A percentile compares a stretch with the other conserved stretches of the same genome.
phyloP scores from a whole-genome alignment of 2,797 vertebrate species.

The Steatocranus sp. region DNA sequence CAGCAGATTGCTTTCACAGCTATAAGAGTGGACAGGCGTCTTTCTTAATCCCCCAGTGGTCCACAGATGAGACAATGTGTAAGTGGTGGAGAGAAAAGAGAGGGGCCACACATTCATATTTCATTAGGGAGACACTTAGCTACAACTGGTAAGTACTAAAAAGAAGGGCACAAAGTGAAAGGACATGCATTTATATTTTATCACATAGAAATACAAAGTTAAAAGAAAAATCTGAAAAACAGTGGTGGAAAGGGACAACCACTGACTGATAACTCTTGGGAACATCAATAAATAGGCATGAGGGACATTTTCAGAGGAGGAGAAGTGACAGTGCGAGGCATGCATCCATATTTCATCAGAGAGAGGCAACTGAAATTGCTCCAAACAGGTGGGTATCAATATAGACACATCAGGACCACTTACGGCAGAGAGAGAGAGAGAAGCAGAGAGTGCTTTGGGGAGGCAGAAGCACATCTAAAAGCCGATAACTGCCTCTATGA shows the following conservation, averaged over 20 bases:
- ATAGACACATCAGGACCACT: constrained; percentile 49
- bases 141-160: constrained; percentile 44
- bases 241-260: constrained; percentile 7
- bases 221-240: constrained; percentile 43
- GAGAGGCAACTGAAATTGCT: constrained; percentile 33
- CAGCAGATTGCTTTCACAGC: constrained; percentile 22
- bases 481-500: constrained; percentile 62
- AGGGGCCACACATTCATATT: constrained; percentile 55
- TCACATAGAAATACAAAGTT: constrained; percentile 25
- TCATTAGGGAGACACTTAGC: constrained; percentile 41
- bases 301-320: constrained; percentile 48
- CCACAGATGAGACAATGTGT: background rate
- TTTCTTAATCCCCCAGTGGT: constrained; percentile 36
- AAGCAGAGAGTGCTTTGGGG: constrained; percentile 2
- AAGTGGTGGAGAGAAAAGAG: constrained; percentile 13
- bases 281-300: constrained; percentile 50
- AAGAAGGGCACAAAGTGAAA: constrained; percentile 23
- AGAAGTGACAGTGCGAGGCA: constrained; percentile 2
- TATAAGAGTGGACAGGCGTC: constrained; percentile 13
- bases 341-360: constrained; percentile 60
- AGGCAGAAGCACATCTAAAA: constrained; percentile 42
- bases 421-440: background rate
- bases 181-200: constrained; percentile 65
- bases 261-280: constrained; percentile 21
- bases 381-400: constrained; percentile 57